Percentiles rank a stretch among this genome's conserved stretches.
Conservation (phyloP, 2,797 vertebrate genomes). For the Threskiornis aethiopicus region DNA sequence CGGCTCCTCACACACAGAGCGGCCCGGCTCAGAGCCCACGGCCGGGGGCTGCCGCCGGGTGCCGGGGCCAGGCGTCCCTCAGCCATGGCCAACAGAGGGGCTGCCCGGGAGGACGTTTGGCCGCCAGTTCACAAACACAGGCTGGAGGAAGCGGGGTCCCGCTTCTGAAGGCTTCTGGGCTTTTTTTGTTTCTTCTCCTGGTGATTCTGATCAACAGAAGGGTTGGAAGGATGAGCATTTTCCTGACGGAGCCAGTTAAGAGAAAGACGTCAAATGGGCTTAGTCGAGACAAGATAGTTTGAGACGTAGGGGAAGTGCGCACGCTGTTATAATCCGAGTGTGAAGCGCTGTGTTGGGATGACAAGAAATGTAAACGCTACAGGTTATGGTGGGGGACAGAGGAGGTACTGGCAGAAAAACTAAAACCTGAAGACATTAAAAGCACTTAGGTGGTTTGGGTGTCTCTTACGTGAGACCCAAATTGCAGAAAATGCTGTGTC, state of each 20-base stretch:
- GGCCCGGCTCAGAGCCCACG: no score
- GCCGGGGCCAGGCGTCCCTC: no score
- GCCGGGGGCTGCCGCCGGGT: not conserved
- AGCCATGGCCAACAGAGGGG: not conserved
- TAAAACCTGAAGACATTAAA: not conserved
- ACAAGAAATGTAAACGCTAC: not conserved
- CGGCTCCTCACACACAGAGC: fast-evolving
- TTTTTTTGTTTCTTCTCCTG: not conserved
- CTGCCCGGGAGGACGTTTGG: fast-evolving
- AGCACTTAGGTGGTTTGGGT: not conserved
- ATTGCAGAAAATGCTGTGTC: not conserved
- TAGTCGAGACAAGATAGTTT: not conserved
- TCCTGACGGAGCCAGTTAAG: not conserved
- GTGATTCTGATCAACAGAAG: not conserved
- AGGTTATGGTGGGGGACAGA: no score
- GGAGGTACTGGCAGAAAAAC: not conserved
- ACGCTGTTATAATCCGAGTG: not conserved
- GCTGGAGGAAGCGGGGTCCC: fast-evolving
- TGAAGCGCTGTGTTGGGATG: not conserved
- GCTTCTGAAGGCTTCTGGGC: not conserved
- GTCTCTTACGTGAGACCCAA: not conserved
- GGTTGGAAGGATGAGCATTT: not conserved
- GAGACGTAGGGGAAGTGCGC: fast-evolving
- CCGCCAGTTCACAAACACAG: fast-evolving
- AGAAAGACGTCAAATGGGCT: not conserved